These are phyloP conservation scores for Stictonetta naevosa DNA, from an alignment of 2,113 vertebrate species.

Conservation along the genomic window DNA sequence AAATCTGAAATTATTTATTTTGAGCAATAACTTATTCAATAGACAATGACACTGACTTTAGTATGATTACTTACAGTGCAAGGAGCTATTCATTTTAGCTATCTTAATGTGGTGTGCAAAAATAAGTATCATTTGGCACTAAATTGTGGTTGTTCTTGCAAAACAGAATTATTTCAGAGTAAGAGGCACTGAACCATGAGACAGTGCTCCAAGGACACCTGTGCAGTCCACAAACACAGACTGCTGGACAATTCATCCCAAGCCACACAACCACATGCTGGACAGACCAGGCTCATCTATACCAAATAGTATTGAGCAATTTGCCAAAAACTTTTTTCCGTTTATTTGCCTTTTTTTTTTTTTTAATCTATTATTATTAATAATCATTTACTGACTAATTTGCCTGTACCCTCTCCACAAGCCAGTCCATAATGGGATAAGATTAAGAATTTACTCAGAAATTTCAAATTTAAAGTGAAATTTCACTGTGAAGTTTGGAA, in stretches of 20 bases:
- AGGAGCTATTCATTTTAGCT: background rate
- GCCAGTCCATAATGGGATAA: background rate
- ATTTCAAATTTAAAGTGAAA: background rate
- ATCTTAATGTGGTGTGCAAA: background rate
- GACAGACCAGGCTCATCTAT: background rate
- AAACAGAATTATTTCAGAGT: background rate
- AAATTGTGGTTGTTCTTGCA: background rate
- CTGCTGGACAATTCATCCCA: background rate
- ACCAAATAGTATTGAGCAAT: background rate
- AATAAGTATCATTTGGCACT: background rate
- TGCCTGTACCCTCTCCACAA: background rate
- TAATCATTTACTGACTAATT: background rate
- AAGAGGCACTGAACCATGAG: background rate
- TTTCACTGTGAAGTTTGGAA: background rate
- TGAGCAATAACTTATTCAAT: background rate
- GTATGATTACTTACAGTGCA: background rate
- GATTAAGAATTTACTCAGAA: background rate
- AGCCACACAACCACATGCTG: fast-evolving
- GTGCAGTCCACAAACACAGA: background rate
- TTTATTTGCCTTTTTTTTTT: background rate
- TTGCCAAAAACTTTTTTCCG: background rate
- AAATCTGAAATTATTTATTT: background rate
- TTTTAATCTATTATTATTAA: too few species aligned
- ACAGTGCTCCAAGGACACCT: background rate
- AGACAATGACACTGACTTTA: background rate